Evolutionary conservation across 2,888 invertebrate species (phyloP).

Genomic region (Furcula furcula): DNA sequence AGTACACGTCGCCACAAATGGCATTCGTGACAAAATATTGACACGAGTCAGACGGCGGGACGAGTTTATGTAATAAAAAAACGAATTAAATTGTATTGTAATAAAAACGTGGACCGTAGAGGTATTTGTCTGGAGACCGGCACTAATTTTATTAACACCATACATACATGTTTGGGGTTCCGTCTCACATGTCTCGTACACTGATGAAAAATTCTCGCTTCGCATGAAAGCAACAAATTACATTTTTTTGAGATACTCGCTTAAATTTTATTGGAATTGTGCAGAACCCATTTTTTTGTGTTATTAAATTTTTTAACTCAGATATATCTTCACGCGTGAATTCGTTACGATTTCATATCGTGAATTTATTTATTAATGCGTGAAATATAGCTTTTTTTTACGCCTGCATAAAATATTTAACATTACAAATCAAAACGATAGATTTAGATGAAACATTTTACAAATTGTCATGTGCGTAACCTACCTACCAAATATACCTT

Average conservation of each 20-base stretch:
- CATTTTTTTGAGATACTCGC: background rate
- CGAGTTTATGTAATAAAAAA: conserved; percentile 51
- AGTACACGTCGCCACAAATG: conserved; percentile 69
- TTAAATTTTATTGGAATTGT: background rate
- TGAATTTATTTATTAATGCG: conserved; percentile 41
- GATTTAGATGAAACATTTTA: too few relatives aligned
- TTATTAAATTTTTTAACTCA: conserved; percentile 31
- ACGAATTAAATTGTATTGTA: conserved; percentile 62
- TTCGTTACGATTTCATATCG: conserved; percentile 51
- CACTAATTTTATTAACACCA: conserved; percentile 67
- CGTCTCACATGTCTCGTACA: conserved; percentile 22
- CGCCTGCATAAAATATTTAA: conserved; percentile 9
- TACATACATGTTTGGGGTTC: conserved; percentile 48
- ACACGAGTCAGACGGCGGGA: conserved; percentile 47
- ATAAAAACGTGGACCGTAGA: conserved; percentile 61
- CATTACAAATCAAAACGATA: conserved; percentile 19
- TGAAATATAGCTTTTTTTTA: conserved; percentile 30
- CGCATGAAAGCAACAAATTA: too few relatives aligned
- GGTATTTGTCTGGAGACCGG: conserved; percentile 68
- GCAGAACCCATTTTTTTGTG: conserved; percentile 6
- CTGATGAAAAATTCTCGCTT: too few relatives aligned
- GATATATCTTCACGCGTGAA: conserved; percentile 47
- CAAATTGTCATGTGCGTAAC: too few relatives aligned
- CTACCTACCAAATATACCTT: too few relatives aligned
- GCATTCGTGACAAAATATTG: conserved; percentile 80